Evolutionary conservation across 2,113 vertebrate species (phyloP).

Genomic region (Azemiops feae): DNA sequence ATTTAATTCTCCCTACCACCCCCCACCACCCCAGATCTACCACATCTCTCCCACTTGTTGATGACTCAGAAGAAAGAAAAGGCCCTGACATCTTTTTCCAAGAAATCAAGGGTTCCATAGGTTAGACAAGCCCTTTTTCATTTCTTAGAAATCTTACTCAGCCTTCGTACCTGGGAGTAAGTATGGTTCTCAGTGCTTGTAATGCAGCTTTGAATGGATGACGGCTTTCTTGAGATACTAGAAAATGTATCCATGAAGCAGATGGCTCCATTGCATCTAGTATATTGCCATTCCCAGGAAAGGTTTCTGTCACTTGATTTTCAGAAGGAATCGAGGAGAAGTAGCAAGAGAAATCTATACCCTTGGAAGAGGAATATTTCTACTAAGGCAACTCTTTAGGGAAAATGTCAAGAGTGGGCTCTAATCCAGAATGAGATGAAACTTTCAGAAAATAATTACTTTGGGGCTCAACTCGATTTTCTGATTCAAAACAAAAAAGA

Average conservation of each 20-base stretch:
- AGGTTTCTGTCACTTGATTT: neutral
- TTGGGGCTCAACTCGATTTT: neutral
- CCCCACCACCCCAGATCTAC: accelerated
- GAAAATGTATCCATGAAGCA: neutral
- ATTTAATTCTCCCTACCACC: neutral
- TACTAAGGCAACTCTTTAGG: neutral
- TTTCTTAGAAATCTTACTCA: neutral
- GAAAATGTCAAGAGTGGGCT: neutral
- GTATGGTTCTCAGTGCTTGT: neutral
- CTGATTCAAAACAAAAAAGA: neutral
- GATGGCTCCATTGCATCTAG: neutral
- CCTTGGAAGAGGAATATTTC: neutral
- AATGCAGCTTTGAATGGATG: neutral
- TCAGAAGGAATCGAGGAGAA: neutral
- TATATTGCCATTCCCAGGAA: neutral
- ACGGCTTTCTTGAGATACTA: neutral
- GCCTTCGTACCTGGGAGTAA: neutral
- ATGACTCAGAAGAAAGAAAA: neutral
- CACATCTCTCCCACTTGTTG: neutral
- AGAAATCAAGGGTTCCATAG: neutral
- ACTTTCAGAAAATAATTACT: neutral
- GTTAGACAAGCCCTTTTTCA: neutral
- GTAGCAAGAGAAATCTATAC: neutral
- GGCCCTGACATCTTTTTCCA: neutral
- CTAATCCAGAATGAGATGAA: neutral